Base-by-base conservation (phyloP, 1,140 invertebrate species). In the Mizuhopecten yessoensis region DNA sequence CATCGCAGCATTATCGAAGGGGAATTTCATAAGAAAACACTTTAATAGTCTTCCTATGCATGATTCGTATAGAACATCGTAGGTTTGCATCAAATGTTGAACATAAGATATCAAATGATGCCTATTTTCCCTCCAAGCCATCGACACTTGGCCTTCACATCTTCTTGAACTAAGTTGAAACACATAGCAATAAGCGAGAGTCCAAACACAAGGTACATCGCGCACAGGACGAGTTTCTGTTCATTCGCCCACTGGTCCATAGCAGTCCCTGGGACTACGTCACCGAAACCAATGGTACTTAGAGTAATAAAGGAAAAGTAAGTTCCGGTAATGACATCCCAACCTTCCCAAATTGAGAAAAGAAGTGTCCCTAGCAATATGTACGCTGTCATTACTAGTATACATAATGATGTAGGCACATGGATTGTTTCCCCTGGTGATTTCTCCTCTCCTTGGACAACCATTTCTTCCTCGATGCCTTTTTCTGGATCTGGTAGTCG, bases 171-270 rank as follows among this genome's bases (percentile, higher is more conserved):
- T 36, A 99, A 97, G 97, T 99, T 99, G 97, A 99, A 99, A 97
- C 99, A 99, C 99, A 99, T 99, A 93, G 99, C 99, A 87, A 99
- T 98, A 0, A 99, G 97, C 0, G 99, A 99, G 98, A 99, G 99
- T 34, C 99, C 99, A 89, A 99, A 97, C 97, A 99, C 98, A 33
- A 96, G 94, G 91, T 96, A 96, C 34, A 96, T 87, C 0, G 96
- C 95, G 91, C 96, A 96, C 1, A 96, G 92, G 29, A 96, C 95
- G 20, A 96, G 92, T 89, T 96, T 96, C 75, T 95, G 95, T 75
- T 96, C 94, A 13, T 94, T 91, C n/a, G 94, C 92, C 96, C 96
- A 96, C 9, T 94, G 92, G 13, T 95, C 90, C 36, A 94, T 90
- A 45, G 94, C 94, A 45, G 94, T 96, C 0, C 96, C 96, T 0